Evolutionary conservation across 2,797 vertebrate genomes (phyloP), one percentile per base, ranked within the genome.

Genomic region (Falco cherrug): DNA sequence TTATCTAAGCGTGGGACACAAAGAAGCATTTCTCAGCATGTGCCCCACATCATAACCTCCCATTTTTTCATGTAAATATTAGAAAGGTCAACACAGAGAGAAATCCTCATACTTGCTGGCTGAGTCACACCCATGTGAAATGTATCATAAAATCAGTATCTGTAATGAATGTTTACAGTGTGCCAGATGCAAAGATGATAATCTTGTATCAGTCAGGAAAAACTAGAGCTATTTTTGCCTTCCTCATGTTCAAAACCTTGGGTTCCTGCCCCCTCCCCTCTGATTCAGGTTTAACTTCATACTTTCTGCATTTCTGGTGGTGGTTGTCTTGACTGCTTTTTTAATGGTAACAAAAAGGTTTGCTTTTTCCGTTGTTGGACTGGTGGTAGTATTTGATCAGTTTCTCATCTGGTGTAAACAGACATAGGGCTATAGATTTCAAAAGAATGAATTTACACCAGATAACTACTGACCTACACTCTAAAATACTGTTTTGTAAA

Each of bases 81-180:
- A 90, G 74, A 88, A 94, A 95, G 79, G 65, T 89, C 84, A 97
- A 87, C 60, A 88, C 11, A 74, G 69, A 65, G 35, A 94, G 43
- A 84, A 95, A 87, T 75, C 57, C 35, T 96, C 92, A 84, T 90
- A 53, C 41, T 93, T 88, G 47, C 33, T 77, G 76, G 31, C 61
- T 95, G 82, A 97, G 65, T 95, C 89, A 93, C 87, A 59, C 28
- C 73, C 90, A 69, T 81, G 69, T 78, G 87, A 96, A 97, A 94
- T 18, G 65, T 73, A 93, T 92, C 64, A 81, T 39, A 92, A 93
- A 94, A 96, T 92, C 50, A 45, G 65, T 73, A 85, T 87, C 64
- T 41, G 33, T 78, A 93, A 92, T 70, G 76, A 95, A 73, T 80
- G 76, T 87, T 96, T 95, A 91, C 67, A 73, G 76, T 81, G 65